Evolutionary conservation across 1,140 invertebrate species (phyloP).

Genomic region (Pachypsylla venusta): DNA sequence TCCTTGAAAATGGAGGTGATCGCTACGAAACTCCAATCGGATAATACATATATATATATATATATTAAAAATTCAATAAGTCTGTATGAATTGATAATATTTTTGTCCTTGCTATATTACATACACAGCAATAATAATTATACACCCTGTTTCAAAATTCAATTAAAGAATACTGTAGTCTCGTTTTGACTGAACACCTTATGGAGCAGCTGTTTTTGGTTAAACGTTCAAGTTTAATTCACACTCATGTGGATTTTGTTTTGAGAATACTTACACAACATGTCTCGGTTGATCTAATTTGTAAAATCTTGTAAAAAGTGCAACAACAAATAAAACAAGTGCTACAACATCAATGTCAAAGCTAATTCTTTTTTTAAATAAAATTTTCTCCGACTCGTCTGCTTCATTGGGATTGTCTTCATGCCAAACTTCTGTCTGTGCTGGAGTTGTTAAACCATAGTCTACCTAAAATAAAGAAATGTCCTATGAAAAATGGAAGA

Average conservation of each 20-base stretch:
- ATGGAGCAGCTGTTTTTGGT: conserved; percentile 10
- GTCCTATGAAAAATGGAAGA: neutral
- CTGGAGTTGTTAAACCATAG: no score
- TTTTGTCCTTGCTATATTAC: neutral
- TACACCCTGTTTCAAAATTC: neutral
- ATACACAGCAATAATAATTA: neutral
- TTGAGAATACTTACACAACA: conserved; percentile 91
- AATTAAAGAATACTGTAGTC: neutral
- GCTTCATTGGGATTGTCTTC: no score
- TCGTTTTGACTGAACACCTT: neutral
- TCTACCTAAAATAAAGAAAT: no score
- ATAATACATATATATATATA: no score
- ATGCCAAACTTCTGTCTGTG: no score
- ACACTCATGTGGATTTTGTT: no score
- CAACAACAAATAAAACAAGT: conserved; percentile 48
- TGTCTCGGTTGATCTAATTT: conserved; percentile 63
- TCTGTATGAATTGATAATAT: no score
- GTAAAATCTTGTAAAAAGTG: conserved; percentile 62
- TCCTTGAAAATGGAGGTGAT: no score
- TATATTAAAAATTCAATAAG: no score
- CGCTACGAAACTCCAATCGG: no score
- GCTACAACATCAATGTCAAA: conserved; percentile 65
- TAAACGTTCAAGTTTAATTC: conserved; percentile 16
- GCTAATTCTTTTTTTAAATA: conserved; percentile 31
- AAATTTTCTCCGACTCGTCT: neutral